Percentiles rank a stretch among this genome's conserved stretches.
Conservation (phyloP, 2,113 vertebrate genomes). For the Nesoenas mayeri region DNA sequence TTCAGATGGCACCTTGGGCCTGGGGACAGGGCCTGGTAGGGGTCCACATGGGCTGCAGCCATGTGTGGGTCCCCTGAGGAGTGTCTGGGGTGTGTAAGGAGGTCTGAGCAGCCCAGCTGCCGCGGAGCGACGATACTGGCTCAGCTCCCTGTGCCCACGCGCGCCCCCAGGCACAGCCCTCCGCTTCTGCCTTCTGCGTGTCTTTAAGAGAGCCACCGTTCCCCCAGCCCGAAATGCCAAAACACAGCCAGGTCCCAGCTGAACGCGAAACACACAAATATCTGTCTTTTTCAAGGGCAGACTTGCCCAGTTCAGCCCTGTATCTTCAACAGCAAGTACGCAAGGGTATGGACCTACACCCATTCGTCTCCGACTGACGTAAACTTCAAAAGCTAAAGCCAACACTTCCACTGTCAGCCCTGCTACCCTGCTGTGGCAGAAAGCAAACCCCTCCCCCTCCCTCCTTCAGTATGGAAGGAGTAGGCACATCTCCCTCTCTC, state of each 20-base stretch:
- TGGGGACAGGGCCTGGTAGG: too few relatives aligned
- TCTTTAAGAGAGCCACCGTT: neutral
- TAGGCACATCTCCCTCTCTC: too few relatives aligned
- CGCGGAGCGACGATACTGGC: rapidly evolving
- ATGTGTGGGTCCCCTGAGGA: too few relatives aligned
- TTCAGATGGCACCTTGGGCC: too few relatives aligned
- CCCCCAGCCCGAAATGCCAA: too few relatives aligned
- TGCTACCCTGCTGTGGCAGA: neutral
- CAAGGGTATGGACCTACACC: neutral
- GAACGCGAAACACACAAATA: neutral
- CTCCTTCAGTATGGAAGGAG: too few relatives aligned
- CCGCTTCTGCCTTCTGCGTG: neutral
- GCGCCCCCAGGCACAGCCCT: neutral
- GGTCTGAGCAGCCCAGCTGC: neutral
- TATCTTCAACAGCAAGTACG: neutral
- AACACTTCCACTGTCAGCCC: neutral
- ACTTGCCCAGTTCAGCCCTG: neutral
- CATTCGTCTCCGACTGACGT: neutral
- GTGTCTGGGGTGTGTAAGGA: neutral
- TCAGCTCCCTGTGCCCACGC: neutral
- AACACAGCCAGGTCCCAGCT: neutral
- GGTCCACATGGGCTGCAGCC: too few relatives aligned
- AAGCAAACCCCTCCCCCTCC: too few relatives aligned
- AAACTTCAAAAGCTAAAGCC: neutral
- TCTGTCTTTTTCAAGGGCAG: neutral